Percentiles rank a stretch among this genome's conserved stretches.
These are phyloP conservation scores for Eciton burchellii DNA, from an alignment of 1,140 invertebrate genomes.

Conservation along the genomic window DNA sequence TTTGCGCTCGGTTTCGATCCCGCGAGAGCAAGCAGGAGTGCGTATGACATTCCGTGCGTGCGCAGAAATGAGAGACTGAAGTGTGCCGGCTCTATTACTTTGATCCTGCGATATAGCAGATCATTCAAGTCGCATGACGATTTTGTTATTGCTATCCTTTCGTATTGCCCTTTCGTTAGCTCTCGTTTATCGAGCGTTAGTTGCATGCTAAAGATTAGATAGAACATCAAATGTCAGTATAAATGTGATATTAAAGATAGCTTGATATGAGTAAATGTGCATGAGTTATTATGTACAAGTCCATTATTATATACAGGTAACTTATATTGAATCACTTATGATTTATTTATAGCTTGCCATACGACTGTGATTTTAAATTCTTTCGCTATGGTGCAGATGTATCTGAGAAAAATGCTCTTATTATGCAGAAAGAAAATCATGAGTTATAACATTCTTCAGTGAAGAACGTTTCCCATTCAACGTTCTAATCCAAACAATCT, in stretches of 20 bases:
- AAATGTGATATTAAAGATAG: too few relatives aligned
- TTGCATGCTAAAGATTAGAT: too few relatives aligned
- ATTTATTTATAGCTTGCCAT: neutral
- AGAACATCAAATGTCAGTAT: too few relatives aligned
- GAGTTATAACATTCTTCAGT: neutral
- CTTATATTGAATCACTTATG: neutral
- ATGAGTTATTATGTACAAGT: too few relatives aligned
- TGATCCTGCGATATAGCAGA: neutral
- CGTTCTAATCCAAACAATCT: neutral
- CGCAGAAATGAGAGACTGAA: conserved; percentile 3
- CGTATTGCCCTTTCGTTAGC: too few relatives aligned
- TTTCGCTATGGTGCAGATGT: neutral
- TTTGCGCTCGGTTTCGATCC: neutral
- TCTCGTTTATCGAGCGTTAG: too few relatives aligned
- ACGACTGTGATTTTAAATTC: neutral
- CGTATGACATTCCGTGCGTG: conserved; percentile 2
- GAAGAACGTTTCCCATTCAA: neutral
- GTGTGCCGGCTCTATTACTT: neutral
- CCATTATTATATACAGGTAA: neutral
- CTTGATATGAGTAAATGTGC: too few relatives aligned
- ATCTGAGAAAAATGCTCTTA: neutral
- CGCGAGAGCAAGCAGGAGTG: neutral
- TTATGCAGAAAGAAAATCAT: neutral
- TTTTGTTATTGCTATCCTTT: too few relatives aligned
- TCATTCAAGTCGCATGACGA: too few relatives aligned